Evolutionary conservation across 1,140 invertebrate species (phyloP).

Genomic region (Pseudoatta argentina): DNA sequence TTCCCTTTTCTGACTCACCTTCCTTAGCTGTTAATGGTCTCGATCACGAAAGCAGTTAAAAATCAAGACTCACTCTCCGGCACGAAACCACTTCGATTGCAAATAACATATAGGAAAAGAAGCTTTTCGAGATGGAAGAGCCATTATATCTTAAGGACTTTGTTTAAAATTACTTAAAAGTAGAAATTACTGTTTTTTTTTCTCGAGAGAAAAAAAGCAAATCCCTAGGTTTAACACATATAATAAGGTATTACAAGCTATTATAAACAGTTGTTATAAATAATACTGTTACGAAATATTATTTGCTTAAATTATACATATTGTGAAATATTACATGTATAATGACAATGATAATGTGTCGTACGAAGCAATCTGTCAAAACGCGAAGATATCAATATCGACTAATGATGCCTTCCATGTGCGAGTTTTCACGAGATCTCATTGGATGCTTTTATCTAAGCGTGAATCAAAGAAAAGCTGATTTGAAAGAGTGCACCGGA

Average conservation of each 20-base stretch:
- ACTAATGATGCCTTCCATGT: slow-evolving; percentile 10
- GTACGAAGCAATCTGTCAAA: background rate
- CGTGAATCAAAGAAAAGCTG: slow-evolving; percentile 74
- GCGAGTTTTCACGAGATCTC: slow-evolving; percentile 33
- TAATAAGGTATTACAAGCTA: background rate
- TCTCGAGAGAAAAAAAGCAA: background rate
- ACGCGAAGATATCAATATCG: slow-evolving; percentile 8
- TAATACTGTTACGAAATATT: background rate
- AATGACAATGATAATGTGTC: background rate
- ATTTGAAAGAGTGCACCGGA: slow-evolving; percentile 64
- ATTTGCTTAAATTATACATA: background rate
- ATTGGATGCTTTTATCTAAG: background rate
- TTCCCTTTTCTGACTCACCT: slow-evolving; percentile 39
- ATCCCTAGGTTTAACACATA: background rate
- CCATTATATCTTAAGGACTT: slow-evolving; percentile 24
- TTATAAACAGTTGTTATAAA: background rate
- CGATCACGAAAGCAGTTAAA: slow-evolving; percentile 81
- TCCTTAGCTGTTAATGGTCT: slow-evolving; percentile 77
- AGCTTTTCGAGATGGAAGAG: slow-evolving; percentile 11
- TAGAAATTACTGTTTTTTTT: background rate
- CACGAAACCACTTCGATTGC: slow-evolving; percentile 54
- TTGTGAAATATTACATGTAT: background rate
- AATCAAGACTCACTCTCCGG: slow-evolving; percentile 72
- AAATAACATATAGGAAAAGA: slow-evolving; percentile 24
- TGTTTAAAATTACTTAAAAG: slow-evolving; percentile 42